Evolutionary conservation across 2,797 vertebrate species (phyloP), one percentile per base, ranked within the genome.

Genomic region (Melopsittacus undulatus): DNA sequence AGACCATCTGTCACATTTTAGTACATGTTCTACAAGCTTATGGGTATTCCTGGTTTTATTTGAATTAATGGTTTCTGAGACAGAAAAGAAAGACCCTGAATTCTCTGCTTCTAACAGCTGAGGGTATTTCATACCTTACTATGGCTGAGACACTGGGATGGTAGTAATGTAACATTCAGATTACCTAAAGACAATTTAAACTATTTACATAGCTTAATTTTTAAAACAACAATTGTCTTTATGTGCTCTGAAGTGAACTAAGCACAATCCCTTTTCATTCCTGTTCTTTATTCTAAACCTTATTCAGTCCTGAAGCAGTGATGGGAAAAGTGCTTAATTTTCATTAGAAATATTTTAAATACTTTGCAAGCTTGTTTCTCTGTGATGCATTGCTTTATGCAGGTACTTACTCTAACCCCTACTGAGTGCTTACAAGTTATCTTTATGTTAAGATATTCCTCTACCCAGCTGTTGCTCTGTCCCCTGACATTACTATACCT

Each of bases 271-370:
- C 1, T 36, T 94, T 82, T 70, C n/a, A 24, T 75, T 51, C 11
- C 32, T 88, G 10, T 52, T 84, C 73, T 68, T 89, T 69, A 9
- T 26, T 61, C 8, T 45, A 76, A 62, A 40, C 13, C 22, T 88
- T 13, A 20, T 72, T 75, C 63, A 54, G 32, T 61, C 40, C 38
- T 40, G 57, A 74, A 77, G 8, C 42, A 54, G 24, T n/a, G 45
- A 36, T 61, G 45, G 40, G 54, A 67, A 87, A 86, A 90, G 30
- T 42, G 18, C 27, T 72, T 87, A 32, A 75, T 95, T 97, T 95
- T 91, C 61, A 57, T 92, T 66, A 83, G 48, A 64, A 72, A 68
- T 83, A 82, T 29, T 74, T 68, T 46, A 67, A 87, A 20, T 3
- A 26, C 40, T 64, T 69, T 42, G 10, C 32, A 38, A 83, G 3